A percentile compares a stretch with the other conserved stretches of the same genome.
These are phyloP conservation scores for Acrossocheilus wenchowensis DNA, from an alignment of 2,797 vertebrate species.

Conservation along the genomic window DNA sequence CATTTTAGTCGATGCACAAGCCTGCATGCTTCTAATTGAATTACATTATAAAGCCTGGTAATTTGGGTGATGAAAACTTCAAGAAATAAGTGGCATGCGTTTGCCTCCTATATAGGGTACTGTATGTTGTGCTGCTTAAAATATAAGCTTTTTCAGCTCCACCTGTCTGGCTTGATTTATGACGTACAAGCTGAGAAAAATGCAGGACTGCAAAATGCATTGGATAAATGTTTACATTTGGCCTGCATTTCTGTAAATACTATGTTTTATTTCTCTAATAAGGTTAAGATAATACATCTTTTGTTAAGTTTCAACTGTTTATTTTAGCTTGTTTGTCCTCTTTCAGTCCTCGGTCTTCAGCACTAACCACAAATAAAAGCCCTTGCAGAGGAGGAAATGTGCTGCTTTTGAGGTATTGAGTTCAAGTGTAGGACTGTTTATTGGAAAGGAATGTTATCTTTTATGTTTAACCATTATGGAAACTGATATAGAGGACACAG, in stretches of 20 bases:
- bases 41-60: not conserved
- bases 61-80: not conserved
- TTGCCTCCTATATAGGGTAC: not conserved
- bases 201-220: not conserved
- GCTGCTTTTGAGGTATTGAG: constrained; percentile 19
- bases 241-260: not conserved
- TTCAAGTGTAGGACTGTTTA: constrained; percentile 28
- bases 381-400: constrained; percentile 5
- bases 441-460: constrained; percentile 23
- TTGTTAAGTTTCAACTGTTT: not conserved
- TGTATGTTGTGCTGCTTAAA: constrained; percentile 16
- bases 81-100: not conserved
- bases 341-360: not conserved
- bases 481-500: not conserved
- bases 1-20: not conserved
- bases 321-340: constrained; percentile 3
- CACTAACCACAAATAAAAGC: constrained; percentile 18
- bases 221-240: constrained; percentile 3
- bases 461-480: constrained; percentile 14
- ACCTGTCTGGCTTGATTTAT: constrained; percentile 23
- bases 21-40: constrained; percentile 37
- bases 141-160: constrained; percentile 12
- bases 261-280: not conserved
- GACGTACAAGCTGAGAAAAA: not conserved
- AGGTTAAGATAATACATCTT: not conserved